A percentile compares a stretch with the other conserved stretches of the same genome.
Evolutionary conservation across 2,888 invertebrate genomes (phyloP).

Genomic region (Phengaris alcon): DNA sequence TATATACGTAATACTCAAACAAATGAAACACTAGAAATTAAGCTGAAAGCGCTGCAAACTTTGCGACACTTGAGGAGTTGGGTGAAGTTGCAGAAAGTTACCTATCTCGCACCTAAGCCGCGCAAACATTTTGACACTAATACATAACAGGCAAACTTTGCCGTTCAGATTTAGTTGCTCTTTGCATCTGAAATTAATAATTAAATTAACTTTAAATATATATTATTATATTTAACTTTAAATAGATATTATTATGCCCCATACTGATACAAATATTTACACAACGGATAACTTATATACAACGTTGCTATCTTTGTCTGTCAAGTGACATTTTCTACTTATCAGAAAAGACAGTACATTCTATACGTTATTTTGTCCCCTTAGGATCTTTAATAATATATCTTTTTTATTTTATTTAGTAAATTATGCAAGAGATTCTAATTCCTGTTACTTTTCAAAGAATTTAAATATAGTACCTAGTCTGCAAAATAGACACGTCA

Average conservation of each 20-base stretch:
- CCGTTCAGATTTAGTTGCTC: conserved; percentile 8
- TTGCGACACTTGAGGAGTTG: conserved; percentile 13
- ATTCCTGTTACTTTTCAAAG: background rate
- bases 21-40: conserved; percentile 13
- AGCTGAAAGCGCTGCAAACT: conserved; percentile 16
- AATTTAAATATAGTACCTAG: background rate
- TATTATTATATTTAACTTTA: background rate
- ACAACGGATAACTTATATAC: no score
- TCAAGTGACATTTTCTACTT: background rate
- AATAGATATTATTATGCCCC: no score
- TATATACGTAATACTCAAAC: conserved; percentile 18
- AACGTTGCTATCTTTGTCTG: no score
- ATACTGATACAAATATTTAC: no score
- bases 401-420: no score
- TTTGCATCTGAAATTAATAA: background rate
- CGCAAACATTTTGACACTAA: conserved; percentile 15
- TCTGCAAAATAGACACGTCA: background rate
- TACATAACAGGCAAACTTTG: background rate
- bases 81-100: background rate
- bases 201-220: background rate
- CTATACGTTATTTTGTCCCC: no score
- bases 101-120: conserved; percentile 21
- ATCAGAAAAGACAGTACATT: no score
- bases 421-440: no score
- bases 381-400: no score